A percentile compares a stretch with the other conserved stretches of the same genome.
Conservation (phyloP, 1,140 invertebrate genomes). For the Panagrolaimus sp. region DNA sequence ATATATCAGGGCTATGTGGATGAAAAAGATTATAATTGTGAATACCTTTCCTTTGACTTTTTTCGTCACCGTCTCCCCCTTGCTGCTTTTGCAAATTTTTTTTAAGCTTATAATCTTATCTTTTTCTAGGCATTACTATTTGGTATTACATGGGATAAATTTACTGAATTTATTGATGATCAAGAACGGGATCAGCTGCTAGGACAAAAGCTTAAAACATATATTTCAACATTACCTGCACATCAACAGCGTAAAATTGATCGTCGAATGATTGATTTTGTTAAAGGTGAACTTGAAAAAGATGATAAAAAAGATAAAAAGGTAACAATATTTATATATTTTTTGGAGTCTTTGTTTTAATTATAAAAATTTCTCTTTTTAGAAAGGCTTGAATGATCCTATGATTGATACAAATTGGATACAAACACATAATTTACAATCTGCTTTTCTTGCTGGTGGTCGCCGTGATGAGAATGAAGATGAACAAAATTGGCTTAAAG, state of each 20-base stretch:
- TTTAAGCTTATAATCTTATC: neutral
- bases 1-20: too few relatives aligned
- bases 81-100: too few relatives aligned
- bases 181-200: neutral
- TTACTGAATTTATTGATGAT: neutral
- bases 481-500: neutral
- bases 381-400: neutral
- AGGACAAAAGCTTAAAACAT: neutral
- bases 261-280: neutral
- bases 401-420: neutral
- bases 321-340: too few relatives aligned
- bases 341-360: too few relatives aligned
- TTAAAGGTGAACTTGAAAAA: neutral
- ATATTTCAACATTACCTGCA: neutral
- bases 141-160: neutral
- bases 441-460: slow-evolving; percentile 4
- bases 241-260: neutral
- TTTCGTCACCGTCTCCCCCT: too few relatives aligned
- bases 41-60: too few relatives aligned
- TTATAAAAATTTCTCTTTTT: too few relatives aligned
- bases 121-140: neutral
- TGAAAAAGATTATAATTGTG: too few relatives aligned
- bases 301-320: neutral
- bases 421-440: neutral
- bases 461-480: neutral